phyloP scores from a whole-genome alignment of 2,797 vertebrate genomes.

The Rachycentron canadum region DNA sequence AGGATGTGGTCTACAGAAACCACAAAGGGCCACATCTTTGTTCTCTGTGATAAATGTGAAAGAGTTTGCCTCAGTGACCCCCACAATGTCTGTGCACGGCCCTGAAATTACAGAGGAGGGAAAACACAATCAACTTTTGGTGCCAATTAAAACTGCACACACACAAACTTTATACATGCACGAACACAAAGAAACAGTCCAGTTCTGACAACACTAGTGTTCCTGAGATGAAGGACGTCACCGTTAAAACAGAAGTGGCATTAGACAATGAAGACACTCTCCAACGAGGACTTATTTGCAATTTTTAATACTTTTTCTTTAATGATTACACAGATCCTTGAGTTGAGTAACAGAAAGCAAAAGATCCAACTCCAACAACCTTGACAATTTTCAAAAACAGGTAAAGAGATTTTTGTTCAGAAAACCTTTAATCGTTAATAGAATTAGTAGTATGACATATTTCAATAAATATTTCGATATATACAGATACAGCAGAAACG shows the following conservation, averaged over 20 bases:
- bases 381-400: constrained; percentile 85
- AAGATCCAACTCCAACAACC: constrained; percentile 79
- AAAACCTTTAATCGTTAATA: constrained; percentile 95
- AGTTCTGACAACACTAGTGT: too few species aligned
- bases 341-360: constrained; percentile 80
- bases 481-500: constrained; percentile 97
- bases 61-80: too few species aligned
- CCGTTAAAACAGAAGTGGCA: neutral
- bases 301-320: constrained; percentile 80
- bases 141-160: too few species aligned
- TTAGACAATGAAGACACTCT: constrained; percentile 62
- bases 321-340: constrained; percentile 84
- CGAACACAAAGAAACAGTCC: too few species aligned
- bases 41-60: too few species aligned
- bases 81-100: too few species aligned
- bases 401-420: constrained; percentile 88
- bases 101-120: too few species aligned
- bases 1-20: too few species aligned
- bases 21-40: too few species aligned
- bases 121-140: too few species aligned
- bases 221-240: too few species aligned
- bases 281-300: constrained; percentile 66
- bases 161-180: too few species aligned
- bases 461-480: constrained; percentile 98
- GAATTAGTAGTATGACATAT: constrained; percentile 95